A percentile compares a stretch with the other conserved stretches of the same genome.
Conservation (phyloP, 2,888 invertebrate genomes). For the Cosmia trapezina region DNA sequence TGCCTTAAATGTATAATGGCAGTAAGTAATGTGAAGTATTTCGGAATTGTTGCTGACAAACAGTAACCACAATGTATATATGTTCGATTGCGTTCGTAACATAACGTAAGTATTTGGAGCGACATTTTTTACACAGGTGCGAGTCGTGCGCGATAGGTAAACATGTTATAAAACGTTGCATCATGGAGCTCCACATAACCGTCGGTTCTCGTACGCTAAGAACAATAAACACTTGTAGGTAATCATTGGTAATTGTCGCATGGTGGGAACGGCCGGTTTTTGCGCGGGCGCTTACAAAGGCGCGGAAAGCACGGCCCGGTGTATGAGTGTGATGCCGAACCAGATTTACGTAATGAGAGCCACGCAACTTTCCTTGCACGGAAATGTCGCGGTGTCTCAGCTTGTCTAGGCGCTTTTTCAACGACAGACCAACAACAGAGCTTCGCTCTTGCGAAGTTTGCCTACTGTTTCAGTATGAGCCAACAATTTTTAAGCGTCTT, state of each 20-base stretch:
- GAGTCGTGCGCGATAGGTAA: slow-evolving; percentile 62
- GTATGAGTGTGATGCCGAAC: slow-evolving; percentile 71
- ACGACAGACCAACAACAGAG: slow-evolving; percentile 23
- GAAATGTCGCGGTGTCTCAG: slow-evolving; percentile 64
- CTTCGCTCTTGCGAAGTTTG: slow-evolving; percentile 33
- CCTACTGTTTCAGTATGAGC: slow-evolving; percentile 21
- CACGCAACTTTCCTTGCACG: slow-evolving; percentile 79
- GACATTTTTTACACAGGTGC: slow-evolving; percentile 65
- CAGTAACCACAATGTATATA: slow-evolving; percentile 31
- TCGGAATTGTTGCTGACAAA: slow-evolving; percentile 41
- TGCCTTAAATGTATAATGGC: slow-evolving; percentile 21
- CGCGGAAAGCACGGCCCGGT: slow-evolving; percentile 76
- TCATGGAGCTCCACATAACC: slow-evolving; percentile 78
- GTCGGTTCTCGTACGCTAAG: slow-evolving; percentile 75
- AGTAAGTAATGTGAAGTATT: slow-evolving; percentile 41
- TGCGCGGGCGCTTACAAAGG: slow-evolving; percentile 74
- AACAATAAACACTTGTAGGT: slow-evolving; percentile 84
- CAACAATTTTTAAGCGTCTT: slow-evolving; percentile 16
- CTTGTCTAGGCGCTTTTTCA: slow-evolving; percentile 48
- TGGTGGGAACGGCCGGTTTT: slow-evolving; percentile 83
- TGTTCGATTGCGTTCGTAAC: slow-evolving; percentile 53
- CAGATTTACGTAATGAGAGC: slow-evolving; percentile 83
- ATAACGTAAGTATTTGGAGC: slow-evolving; percentile 63
- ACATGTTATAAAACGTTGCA: slow-evolving; percentile 73
- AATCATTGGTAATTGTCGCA: slow-evolving; percentile 81